Percentiles rank a stretch among this genome's conserved stretches.
phyloP scores from a whole-genome alignment of 2,797 vertebrate genomes.

The Anniella stebbinsi region DNA sequence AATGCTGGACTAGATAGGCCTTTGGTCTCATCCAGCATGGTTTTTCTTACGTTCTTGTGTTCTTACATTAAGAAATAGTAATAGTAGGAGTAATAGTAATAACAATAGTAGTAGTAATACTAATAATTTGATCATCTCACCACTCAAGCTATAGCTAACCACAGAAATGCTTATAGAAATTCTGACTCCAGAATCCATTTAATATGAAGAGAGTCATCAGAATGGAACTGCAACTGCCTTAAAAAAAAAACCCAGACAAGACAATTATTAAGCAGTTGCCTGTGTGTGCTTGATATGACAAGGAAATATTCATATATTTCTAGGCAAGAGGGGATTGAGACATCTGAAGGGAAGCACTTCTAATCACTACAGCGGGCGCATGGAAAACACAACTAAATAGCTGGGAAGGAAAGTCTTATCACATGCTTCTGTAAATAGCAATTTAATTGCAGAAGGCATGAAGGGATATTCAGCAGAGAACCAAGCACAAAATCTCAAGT shows the following conservation, averaged over 20 bases:
- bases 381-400: slow-evolving; percentile 51
- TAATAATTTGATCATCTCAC: not conserved
- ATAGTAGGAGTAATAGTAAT: too few species aligned
- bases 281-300: slow-evolving; percentile 46
- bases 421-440: slow-evolving; percentile 34
- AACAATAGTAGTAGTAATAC: too few species aligned
- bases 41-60: too few species aligned
- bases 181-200: not conserved
- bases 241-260: not conserved
- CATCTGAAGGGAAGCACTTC: slow-evolving; percentile 43
- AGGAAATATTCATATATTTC: slow-evolving; percentile 9
- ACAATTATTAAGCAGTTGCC: slow-evolving; percentile 58
- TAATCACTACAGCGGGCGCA: slow-evolving; percentile 52
- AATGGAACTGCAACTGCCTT: slow-evolving; percentile 35
- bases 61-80: too few species aligned
- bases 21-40: too few species aligned
- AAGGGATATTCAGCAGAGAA: slow-evolving; percentile 54
- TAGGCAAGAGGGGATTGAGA: slow-evolving; percentile 8
- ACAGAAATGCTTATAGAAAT: not conserved
- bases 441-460: slow-evolving; percentile 51
- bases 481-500: slow-evolving; percentile 52
- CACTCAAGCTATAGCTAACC: fast-evolving
- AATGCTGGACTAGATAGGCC: too few species aligned
- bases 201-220: slow-evolving; percentile 29
- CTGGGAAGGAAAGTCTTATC: slow-evolving; percentile 49